Evolutionary conservation across 2,113 vertebrate genomes (phyloP), one percentile per base, ranked within the genome.

Genomic region (Perca flavescens): DNA sequence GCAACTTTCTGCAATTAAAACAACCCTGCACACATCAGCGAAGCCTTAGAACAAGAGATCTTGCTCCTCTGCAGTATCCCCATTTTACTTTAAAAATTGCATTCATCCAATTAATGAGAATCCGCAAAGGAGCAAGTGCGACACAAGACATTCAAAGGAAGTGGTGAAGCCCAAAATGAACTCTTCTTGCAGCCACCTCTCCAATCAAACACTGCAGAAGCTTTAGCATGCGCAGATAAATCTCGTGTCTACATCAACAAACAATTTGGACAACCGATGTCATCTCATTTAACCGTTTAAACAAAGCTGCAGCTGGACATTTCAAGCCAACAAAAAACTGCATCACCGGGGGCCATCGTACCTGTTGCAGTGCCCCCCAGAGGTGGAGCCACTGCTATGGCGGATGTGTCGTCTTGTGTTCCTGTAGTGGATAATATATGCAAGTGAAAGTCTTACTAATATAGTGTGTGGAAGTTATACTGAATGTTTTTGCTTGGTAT

Each of bases 321-420:
- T 52, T 28, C 40, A 63, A 19, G 61, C 28, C 11, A 79, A 87
- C 86, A 87, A 69, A 80, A 47, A 67, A 74, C 77, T 40, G 58
- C 71, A 65, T 84, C 50, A 15, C 6, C 47, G 14, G 36, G 36
- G 15, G 52, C 47, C 31, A n/a, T 34, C 58, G 36, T 94, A 93
- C 91, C 91, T 92, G 84, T 50, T 2, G 70, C 85, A 66, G 82
- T 76, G 88, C 89, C 91, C 89, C 84, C 90, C 21, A 72, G 21
- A 83, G 85, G 50, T 13, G 82, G 77, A 66, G 74, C 77, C 86
- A 80, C 78, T 69, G 85, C 88, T 68, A 43, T 2, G 66, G 88
- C 22, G 80, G 88, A 90, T 0, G 80, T 67, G 83, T 94, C 93
- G 46, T 93, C 93, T 76, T 87, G 75, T 68, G 93, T 93, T 74